Evolutionary conservation across 2,888 invertebrate species (phyloP), one percentile per base, ranked within the genome.

Genomic region (Calameuta pallipes): DNA sequence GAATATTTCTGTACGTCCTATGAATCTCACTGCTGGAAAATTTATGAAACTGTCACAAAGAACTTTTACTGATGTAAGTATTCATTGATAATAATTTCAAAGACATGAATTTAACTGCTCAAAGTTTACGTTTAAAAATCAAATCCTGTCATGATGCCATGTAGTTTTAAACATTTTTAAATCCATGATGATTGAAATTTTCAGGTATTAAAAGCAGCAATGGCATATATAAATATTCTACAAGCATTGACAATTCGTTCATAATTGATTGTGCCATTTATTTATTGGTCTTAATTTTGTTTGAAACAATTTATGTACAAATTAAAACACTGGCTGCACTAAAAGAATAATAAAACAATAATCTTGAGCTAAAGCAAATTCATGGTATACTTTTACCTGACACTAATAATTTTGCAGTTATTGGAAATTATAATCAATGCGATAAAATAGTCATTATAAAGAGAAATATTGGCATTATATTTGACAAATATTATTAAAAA

Each of bases 31-130:
- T 0, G 87, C 87, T 9, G 86, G 83, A 0, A 84, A 82, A 75
- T 82, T 88, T 75, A 68, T 87, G 15, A 83, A 86, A 23, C 80
- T 88, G 70, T 87, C 86, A 4, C 73, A 87, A 12, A 71, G 68
- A 12, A 84, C 80, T 37, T 87, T 87, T n/a, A 81, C 83, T 35
- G 78, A 79, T 9, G 87, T 87, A 69, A 83, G 84, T 84, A 83
- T 71, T 30, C 31, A 71, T 34, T 71, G 31, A 30, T 71, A 34
- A 71, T 71, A 31, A 15, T 71, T 30, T 34, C 3, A 11, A 56
- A 15, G 23, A 1, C 6, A 23, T 9, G 15, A 56, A 56, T 56
- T 23, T 56, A 23, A 23, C 23, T 2, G 0, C 23, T 56, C 23
- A 23, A 15, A 9, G 2, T 56, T 23, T 1, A 56, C 23, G 9